A percentile compares a stretch with the other conserved stretches of the same genome.
These are phyloP conservation scores for Prorops nasuta DNA, from an alignment of 1,140 invertebrate species.

Conservation along the genomic window DNA sequence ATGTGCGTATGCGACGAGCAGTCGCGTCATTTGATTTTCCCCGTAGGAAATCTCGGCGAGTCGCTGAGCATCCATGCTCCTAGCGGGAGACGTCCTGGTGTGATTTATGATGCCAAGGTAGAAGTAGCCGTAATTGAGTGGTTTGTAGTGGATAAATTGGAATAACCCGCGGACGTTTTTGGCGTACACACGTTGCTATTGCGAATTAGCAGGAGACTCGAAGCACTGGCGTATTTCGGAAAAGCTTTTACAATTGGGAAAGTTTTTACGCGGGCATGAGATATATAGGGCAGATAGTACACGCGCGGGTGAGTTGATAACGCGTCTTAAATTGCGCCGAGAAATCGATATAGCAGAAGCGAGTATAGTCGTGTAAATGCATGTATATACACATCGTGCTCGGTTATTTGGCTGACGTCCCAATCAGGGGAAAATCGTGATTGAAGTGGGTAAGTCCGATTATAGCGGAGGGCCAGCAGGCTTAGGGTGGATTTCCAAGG, in stretches of 20 bases:
- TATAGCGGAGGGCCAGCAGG: conserved; percentile 5
- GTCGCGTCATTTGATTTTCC: too few species aligned
- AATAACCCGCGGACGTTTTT: conserved; percentile 11
- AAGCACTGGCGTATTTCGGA: conserved; percentile 9
- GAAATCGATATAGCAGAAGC: too few species aligned
- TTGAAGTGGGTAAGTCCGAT: conserved; percentile 5
- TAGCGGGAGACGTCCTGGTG: conserved; percentile 7
- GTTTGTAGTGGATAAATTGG: conserved; percentile 18
- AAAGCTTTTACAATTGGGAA: conserved; percentile 18
- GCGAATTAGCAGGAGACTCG: too few species aligned
- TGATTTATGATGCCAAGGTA: conserved; percentile 16
- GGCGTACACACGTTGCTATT: too few species aligned
- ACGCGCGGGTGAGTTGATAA: not conserved
- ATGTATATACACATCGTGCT: too few species aligned
- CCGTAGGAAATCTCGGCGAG: too few species aligned
- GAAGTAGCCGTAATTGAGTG: conserved; percentile 21
- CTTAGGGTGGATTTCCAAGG: not conserved
- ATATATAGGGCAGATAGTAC: conserved; percentile 9
- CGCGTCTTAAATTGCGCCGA: not conserved
- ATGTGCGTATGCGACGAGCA: too few species aligned
- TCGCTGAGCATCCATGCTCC: too few species aligned
- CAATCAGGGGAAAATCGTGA: conserved; percentile 17
- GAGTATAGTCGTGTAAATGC: too few species aligned
- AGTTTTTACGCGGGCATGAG: conserved; percentile 12
- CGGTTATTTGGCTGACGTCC: too few species aligned